phyloP scores from a whole-genome alignment of 2,113 vertebrate genomes.

The Atractosteus spatula region DNA sequence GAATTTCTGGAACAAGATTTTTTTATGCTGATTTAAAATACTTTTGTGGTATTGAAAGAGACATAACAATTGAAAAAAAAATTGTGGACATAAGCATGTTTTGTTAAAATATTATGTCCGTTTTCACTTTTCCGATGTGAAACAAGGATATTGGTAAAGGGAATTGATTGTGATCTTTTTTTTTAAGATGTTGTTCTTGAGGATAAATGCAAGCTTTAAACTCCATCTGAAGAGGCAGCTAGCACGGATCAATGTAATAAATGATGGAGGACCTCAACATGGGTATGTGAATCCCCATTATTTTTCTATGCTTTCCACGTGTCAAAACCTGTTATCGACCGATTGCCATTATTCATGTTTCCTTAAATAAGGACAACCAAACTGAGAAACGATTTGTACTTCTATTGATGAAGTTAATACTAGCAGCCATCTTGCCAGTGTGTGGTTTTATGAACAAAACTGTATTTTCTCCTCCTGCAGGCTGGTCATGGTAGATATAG shows the following conservation, averaged over 20 bases:
- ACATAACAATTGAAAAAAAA: too few species aligned
- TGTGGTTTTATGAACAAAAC: not conserved
- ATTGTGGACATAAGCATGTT: too few species aligned
- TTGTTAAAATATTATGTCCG: too few species aligned
- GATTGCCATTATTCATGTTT: too few species aligned
- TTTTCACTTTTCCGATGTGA: too few species aligned
- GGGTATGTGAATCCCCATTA: constrained; percentile 65
- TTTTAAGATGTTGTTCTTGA: constrained; percentile 85
- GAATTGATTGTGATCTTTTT: constrained; percentile 18
- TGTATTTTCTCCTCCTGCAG: constrained; percentile 48
- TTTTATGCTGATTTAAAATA: not conserved
- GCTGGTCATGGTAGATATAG: constrained; percentile 91
- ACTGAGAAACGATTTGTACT: too few species aligned
- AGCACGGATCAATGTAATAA: constrained; percentile 84
- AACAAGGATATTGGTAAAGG: too few species aligned
- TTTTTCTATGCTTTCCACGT: too few species aligned
- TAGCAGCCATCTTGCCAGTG: not conserved
- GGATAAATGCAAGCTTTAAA: constrained; percentile 91
- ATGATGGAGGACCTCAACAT: constrained; percentile 91
- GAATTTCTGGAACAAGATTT: not conserved
- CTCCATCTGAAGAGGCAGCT: constrained; percentile 92
- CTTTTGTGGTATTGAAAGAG: too few species aligned
- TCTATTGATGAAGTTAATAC: too few species aligned
- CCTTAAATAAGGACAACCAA: too few species aligned
- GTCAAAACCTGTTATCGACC: too few species aligned